These are phyloP conservation scores for Morone chrysops DNA, from an alignment of 2,113 vertebrate species.

Conservation along the genomic window DNA sequence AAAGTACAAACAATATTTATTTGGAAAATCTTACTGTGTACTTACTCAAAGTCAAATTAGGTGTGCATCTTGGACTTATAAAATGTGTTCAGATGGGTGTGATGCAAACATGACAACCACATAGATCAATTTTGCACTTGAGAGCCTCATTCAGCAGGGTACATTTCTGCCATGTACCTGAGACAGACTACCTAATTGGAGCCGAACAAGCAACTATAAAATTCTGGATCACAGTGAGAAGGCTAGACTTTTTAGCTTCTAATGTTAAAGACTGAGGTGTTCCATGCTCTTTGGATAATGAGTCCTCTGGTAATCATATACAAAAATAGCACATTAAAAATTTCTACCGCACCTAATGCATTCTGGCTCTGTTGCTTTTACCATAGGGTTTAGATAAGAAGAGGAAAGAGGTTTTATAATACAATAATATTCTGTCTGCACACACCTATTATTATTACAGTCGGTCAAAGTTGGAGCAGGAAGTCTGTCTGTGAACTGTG, in stretches of 20 bases:
- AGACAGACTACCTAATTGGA: conserved; percentile 59
- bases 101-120: conserved; percentile 37
- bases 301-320: conserved; percentile 41
- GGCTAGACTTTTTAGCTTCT: conserved; percentile 10
- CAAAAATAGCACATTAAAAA: conserved; percentile 38
- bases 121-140: conserved; percentile 42
- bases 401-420: not conserved
- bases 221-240: conserved; percentile 24
- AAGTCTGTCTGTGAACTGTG: not conserved
- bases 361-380: not conserved
- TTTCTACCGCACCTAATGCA: not conserved
- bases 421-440: too few relatives aligned
- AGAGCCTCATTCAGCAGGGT: conserved; percentile 24
- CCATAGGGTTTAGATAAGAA: not conserved
- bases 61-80: not conserved
- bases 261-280: conserved; percentile 19
- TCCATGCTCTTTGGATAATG: conserved; percentile 52
- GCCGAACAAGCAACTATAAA: conserved; percentile 50
- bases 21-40: not conserved
- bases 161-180: conserved; percentile 4
- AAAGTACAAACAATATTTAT: not conserved
- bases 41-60: conserved; percentile 36
- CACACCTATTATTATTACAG: not conserved
- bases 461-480: not conserved
- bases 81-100: conserved; percentile 23